phyloP scores from a whole-genome alignment of 2,113 vertebrate genomes.

The Aspiorhynchus laticeps region DNA sequence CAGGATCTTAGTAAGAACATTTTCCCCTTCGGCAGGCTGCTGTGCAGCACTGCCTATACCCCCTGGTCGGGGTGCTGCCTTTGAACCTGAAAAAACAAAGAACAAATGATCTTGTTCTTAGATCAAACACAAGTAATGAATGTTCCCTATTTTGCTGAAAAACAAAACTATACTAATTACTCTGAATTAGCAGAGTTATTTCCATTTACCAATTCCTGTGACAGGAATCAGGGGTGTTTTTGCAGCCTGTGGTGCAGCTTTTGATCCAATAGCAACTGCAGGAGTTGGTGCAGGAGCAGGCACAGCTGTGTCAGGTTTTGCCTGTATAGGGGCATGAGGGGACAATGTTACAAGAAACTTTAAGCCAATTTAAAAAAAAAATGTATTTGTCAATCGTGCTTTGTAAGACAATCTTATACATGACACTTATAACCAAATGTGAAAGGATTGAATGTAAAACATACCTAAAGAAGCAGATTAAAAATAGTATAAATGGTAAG shows the following conservation, averaged over 20 bases:
- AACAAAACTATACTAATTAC: not conserved
- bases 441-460: too few species aligned
- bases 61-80: slow-evolving; percentile 76
- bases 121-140: not conserved
- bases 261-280: slow-evolving; percentile 70
- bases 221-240: slow-evolving; percentile 79
- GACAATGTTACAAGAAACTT: not conserved
- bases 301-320: slow-evolving; percentile 76
- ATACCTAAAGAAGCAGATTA: not conserved
- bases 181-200: not conserved
- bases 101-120: not conserved
- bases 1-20: slow-evolving; percentile 93
- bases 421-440: too few species aligned
- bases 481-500: not conserved
- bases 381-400: slow-evolving; percentile 31
- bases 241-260: slow-evolving; percentile 80
- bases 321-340: slow-evolving; percentile 65
- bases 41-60: slow-evolving; percentile 77
- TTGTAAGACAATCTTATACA: not conserved
- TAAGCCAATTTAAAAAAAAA: not conserved
- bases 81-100: slow-evolving; percentile 76
- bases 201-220: slow-evolving; percentile 84
- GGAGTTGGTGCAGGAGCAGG: slow-evolving; percentile 68
- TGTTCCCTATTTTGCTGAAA: not conserved
- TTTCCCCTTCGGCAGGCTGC: slow-evolving; percentile 84